Evolutionary conservation across 1,140 invertebrate species (phyloP), one percentile per base, ranked within the genome.

Genomic region (Drosophila biarmipes): DNA sequence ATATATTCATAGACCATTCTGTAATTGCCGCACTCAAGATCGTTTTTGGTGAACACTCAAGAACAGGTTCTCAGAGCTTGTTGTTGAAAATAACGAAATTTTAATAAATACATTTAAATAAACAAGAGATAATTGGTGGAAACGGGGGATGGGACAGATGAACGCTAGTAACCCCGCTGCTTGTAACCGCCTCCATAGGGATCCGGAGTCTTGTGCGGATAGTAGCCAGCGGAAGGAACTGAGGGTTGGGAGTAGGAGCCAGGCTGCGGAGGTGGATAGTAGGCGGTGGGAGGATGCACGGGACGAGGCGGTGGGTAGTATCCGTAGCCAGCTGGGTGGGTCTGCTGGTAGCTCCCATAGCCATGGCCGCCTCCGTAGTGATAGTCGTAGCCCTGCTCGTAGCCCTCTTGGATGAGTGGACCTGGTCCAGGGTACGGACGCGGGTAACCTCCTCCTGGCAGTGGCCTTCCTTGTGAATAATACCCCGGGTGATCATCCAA

Each of bases 301-400:
- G 40, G 40, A 12, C 21, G 43, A 27, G 68, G 64, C 35, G 43
- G 24, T 15, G 45, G 38, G 49, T 84, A 75, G 21, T 67, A 75
- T n/a, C 45, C 66, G 35, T 80, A 64, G 14, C 15, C 64, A 6
- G 59, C 45, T 2, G 64, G 35, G 8, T 38, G 4, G 0, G 45
- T 29, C 12, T 68, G 64, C 15, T 59, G 69, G 42, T 80, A 57
- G 1, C 40, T 55, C 14, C 38, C 35, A 15, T 81, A 59, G 4
- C 46, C 72, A 29, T 67, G 48, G 0, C 78, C 86, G 10, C 80
- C 71, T n/a, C 86, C 86, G 6, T 90, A 90, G 37, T 82, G 69
- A 7, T 90, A 86, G 14, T 90, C 72, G 35, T 86, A 85, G 38
- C 81, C 82, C 7, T 82, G 78, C 15, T 79, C 64, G 19, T 90